phyloP scores from a whole-genome alignment of 1,140 invertebrate species.

The Leptinotarsa texana region DNA sequence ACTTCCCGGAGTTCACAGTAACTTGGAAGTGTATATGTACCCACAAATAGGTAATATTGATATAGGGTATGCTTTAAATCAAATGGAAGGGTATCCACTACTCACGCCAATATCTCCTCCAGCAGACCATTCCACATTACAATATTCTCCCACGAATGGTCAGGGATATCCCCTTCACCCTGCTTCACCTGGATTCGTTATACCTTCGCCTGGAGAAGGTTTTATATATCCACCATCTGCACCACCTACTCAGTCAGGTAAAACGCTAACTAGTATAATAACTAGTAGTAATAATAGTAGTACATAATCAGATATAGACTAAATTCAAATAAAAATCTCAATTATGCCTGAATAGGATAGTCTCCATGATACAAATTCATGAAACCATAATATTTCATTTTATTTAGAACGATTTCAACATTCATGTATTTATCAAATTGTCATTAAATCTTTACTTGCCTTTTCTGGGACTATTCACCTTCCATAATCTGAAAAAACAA shows the following conservation, averaged over 20 bases:
- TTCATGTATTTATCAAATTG: too few species aligned
- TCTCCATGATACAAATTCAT: too few species aligned
- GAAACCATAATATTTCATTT: too few species aligned
- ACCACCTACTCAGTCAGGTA: neutral
- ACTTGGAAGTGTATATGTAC: conserved; percentile 29
- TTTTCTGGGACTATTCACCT: too few species aligned
- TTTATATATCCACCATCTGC: neutral
- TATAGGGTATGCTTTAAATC: conserved; percentile 15
- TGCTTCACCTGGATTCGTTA: neutral
- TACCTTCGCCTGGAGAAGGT: neutral
- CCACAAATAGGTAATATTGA: conserved; percentile 38
- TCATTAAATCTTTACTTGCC: too few species aligned
- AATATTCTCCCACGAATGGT: neutral
- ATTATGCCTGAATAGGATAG: too few species aligned
- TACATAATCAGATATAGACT: too few species aligned
- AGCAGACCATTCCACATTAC: neutral
- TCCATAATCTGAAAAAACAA: too few species aligned
- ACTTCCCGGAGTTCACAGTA: conserved; percentile 32
- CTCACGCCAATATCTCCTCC: neutral
- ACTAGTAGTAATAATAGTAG: too few species aligned
- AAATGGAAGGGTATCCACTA: neutral
- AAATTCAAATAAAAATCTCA: too few species aligned
- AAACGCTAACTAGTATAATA: too few species aligned
- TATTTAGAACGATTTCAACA: too few species aligned
- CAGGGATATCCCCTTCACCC: neutral